Conservation (phyloP, 2,113 vertebrate species). For the Numida meleagris region DNA sequence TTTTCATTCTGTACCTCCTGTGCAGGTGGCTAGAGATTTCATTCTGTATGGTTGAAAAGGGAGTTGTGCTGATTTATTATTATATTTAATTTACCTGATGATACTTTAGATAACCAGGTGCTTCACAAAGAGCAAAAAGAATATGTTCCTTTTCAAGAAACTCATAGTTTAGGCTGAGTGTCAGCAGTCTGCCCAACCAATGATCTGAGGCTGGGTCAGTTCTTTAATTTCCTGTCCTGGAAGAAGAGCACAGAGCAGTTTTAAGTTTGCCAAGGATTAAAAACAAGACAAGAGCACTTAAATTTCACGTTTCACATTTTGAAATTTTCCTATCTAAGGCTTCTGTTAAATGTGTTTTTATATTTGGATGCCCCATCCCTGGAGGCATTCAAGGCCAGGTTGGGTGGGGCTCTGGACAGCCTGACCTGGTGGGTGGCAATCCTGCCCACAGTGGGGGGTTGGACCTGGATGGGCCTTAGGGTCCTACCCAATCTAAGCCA, state of each 20-base stretch:
- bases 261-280: neutral
- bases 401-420: no score
- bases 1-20: neutral
- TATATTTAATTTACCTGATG: neutral
- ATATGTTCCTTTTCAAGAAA: neutral
- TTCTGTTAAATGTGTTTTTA: neutral
- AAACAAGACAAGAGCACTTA: neutral
- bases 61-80: neutral
- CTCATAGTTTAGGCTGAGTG: neutral
- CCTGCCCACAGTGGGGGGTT: no score
- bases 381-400: no score
- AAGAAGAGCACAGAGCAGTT: neutral
- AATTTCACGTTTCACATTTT: neutral
- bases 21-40: neutral
- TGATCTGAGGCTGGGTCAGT: neutral
- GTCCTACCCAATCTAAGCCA: no score
- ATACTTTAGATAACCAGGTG: neutral
- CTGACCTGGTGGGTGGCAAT: no score
- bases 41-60: neutral
- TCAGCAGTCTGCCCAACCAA: no score
- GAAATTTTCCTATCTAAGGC: neutral
- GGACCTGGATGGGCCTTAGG: no score
- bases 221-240: neutral
- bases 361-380: no score
- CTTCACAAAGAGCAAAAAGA: neutral